Evolutionary conservation across 2,113 vertebrate genomes (phyloP).

Genomic region (Dasyurus viverrinus): DNA sequence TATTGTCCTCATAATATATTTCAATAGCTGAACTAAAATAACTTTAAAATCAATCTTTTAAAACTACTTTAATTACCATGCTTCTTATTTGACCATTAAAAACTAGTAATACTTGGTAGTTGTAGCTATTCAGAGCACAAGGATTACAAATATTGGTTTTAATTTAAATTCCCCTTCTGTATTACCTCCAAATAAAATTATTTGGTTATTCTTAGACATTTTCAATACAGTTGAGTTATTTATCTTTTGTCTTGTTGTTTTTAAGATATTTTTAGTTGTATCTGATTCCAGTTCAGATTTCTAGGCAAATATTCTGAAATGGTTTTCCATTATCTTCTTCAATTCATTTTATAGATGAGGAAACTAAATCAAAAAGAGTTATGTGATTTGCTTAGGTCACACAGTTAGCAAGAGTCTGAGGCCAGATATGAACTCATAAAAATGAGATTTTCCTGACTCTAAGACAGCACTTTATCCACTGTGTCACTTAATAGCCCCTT

Average conservation of each 20-base stretch:
- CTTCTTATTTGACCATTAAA: background rate
- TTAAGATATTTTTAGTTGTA: background rate
- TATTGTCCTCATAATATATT: background rate
- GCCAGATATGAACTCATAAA: background rate
- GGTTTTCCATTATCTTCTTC: background rate
- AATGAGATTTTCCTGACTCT: background rate
- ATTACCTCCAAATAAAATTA: background rate
- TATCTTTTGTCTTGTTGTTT: background rate
- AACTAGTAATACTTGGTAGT: background rate
- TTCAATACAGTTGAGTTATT: background rate
- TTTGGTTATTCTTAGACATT: background rate
- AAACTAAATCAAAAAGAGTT: background rate
- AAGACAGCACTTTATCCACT: background rate
- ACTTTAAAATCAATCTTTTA: background rate
- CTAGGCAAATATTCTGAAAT: background rate
- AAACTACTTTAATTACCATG: background rate
- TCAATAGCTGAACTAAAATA: background rate
- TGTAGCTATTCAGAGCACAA: background rate
- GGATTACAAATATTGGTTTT: background rate
- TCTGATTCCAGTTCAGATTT: background rate
- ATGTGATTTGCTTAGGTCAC: background rate
- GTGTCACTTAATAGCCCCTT: background rate
- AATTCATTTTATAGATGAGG: background rate
- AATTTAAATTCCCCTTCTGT: background rate
- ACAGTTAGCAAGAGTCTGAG: background rate